phyloP scores from a whole-genome alignment of 2,888 invertebrate genomes.

The Amphimallon solstitiale region DNA sequence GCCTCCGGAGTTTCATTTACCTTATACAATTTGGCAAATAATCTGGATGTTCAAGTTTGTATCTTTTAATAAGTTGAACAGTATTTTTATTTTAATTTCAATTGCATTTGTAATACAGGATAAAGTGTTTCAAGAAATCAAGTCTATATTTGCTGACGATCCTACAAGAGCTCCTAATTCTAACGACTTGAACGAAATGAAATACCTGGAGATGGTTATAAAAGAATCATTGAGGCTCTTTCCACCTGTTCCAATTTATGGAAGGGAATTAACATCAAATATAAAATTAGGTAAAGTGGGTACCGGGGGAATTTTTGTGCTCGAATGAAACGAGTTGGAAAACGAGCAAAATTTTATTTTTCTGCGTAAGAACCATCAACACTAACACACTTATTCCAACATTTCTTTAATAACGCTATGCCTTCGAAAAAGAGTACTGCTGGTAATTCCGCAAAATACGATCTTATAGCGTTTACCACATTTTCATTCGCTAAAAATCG shows the following conservation, averaged over 20 bases:
- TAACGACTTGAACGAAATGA: conserved; percentile 65
- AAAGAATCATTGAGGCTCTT: conserved; percentile 67
- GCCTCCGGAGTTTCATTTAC: conserved; percentile 60
- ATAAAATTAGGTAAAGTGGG: conserved; percentile 48
- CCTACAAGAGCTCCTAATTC: conserved; percentile 46
- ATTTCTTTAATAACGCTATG: too few species aligned
- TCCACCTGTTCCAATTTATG: conserved; percentile 66
- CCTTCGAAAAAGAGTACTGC: too few species aligned
- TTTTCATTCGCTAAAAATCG: too few species aligned
- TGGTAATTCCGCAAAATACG: too few species aligned
- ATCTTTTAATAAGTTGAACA: too few species aligned
- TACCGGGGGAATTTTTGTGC: conserved; percentile 24
- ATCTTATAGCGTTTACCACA: too few species aligned
- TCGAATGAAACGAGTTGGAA: too few species aligned
- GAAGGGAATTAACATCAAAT: conserved; percentile 61
- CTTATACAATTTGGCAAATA: conserved; percentile 57
- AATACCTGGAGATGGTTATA: conserved; percentile 66
- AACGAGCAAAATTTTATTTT: too few species aligned
- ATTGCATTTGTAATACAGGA: conserved; percentile 53
- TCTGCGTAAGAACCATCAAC: too few species aligned
- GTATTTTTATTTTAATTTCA: too few species aligned
- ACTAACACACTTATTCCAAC: too few species aligned
- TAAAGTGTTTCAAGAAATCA: conserved; percentile 60
- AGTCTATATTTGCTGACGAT: conserved; percentile 54
- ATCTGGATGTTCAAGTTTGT: conserved; percentile 57